Evolutionary conservation across 2,888 invertebrate species (phyloP), one percentile per base, ranked within the genome.

Genomic region (Argyresthia goedartella): DNA sequence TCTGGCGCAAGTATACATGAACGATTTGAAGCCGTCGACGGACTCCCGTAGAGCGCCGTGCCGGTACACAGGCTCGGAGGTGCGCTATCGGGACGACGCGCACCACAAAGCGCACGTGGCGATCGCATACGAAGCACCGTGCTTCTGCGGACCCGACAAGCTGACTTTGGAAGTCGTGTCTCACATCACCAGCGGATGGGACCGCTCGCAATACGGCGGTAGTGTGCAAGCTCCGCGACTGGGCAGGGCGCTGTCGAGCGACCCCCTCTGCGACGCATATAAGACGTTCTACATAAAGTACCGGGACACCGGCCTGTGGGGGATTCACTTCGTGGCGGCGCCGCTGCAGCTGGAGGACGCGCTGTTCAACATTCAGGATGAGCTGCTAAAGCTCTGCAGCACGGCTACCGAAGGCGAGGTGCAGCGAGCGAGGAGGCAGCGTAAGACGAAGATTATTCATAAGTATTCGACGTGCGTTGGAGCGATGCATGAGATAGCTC

Each of bases 291-390:
- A 97, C 76, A 96, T 98, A 2, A 95, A 95, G 73, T 99, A 99
- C 84, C 96, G 96, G 71, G 99, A 99, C 70, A 98, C 98, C 11
- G 98, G 98, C 11, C 88, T 99, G 1, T 98, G 98, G 96, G 97
- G 97, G 10, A 89, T 95, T 39, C 95, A 97, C 70, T 96, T 93
- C 61, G 91, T 95, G 1, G 91, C 91, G 51, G 91, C 92, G 56
- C 90, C 90, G 7, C 64, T 92, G 64, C 86, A 90, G 56, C 82
- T 90, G 55, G 91, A 92, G 62, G 88, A 92, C 57, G 92, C 94
- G 91, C 67, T 93, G 41, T 89, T 76, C 67, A 88, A 91, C 57
- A 81, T 96, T 25, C 94, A 94, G 73, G 77, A 86, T 16, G 93
- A 95, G 71, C 95, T 96, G 92, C 95, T 96, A 93, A 89, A 92